Evolutionary conservation across 2,888 invertebrate species (phyloP), one percentile per base, ranked within the genome.

Genomic region (Oithona nana): DNA sequence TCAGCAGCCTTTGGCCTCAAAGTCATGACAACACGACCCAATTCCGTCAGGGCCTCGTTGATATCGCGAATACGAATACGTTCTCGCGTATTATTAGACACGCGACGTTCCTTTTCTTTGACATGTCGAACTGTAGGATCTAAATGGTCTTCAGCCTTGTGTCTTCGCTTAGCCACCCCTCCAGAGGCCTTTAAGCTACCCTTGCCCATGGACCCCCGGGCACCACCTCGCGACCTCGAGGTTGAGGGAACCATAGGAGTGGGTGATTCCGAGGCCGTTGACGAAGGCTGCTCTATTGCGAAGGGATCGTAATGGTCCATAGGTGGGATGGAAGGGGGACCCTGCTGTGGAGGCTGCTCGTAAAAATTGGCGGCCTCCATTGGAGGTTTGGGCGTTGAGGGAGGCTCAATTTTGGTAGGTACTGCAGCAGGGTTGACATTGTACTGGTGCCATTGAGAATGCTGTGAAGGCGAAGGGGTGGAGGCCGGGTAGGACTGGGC

Each of bases 11-110:
- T 90, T 63, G 92, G 79, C 74, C 97, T 49, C 26, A 59, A 95
- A 69, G 92, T 85, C 83, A 92, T 90, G 74, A 94, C 94, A 94
- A 97, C 97, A 70, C 92, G 79, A 6, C 97, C 97, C 65, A 97
- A 80, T 77, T 98, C 97, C 76, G 97, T 98, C 67, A 97, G 81
- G 65, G 97, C 97, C 75, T 95, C 94, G 76, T 98, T 97, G 73
- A 97, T 97, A 75, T 97, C 97, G 69, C 95, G 83, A 74, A 98
- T 97, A 71, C 97, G 85, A 80, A 97, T 92, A 80, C 90, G 86
- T 80, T 95, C 95, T 72, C 97, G 80, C 67, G 95, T 94, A 79
- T 98, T 98, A 79, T 98, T 98, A 65, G 97, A 95, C 74, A 93
- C 93, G 73, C 97, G 80, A 73, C 97, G 80, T 76, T 95, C 90